Evolutionary conservation across 2,113 vertebrate genomes (phyloP).

Genomic region (Cinclus cinclus): DNA sequence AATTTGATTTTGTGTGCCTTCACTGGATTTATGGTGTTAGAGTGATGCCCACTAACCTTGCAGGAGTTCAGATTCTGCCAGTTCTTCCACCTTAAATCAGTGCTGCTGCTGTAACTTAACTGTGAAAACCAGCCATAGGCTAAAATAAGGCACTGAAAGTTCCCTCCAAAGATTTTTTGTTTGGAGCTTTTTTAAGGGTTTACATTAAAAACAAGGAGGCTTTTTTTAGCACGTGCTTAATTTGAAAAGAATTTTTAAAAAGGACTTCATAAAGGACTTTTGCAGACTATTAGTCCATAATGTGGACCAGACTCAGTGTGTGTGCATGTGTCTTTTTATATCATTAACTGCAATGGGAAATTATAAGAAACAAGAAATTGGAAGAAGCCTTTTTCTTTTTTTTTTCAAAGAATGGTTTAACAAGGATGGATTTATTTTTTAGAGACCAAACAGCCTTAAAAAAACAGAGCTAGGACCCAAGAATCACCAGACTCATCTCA

Average conservation of each 20-base stretch:
- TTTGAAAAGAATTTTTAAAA: background rate
- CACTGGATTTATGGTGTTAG: background rate
- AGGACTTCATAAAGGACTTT: background rate
- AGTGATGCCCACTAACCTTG: background rate
- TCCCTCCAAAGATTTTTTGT: background rate
- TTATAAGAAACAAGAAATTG: background rate
- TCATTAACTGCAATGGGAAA: background rate
- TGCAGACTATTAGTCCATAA: background rate
- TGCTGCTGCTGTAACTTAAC: background rate
- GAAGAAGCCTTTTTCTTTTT: background rate
- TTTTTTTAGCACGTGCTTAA: conserved; percentile 15
- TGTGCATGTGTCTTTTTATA: background rate
- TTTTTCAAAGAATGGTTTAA: background rate
- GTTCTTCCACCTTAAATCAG: background rate
- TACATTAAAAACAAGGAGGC: background rate
- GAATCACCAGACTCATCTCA: background rate
- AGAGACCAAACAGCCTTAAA: background rate
- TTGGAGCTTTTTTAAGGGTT: background rate
- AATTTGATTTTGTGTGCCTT: background rate
- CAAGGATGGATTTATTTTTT: background rate
- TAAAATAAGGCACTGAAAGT: background rate
- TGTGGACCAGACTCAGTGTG: background rate
- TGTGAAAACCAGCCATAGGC: conserved; percentile 39
- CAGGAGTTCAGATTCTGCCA: background rate
- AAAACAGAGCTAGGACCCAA: background rate